These are phyloP conservation scores for Ichneumoninae sp. DNA, from an alignment of 2,888 invertebrate species.

Conservation along the genomic window DNA sequence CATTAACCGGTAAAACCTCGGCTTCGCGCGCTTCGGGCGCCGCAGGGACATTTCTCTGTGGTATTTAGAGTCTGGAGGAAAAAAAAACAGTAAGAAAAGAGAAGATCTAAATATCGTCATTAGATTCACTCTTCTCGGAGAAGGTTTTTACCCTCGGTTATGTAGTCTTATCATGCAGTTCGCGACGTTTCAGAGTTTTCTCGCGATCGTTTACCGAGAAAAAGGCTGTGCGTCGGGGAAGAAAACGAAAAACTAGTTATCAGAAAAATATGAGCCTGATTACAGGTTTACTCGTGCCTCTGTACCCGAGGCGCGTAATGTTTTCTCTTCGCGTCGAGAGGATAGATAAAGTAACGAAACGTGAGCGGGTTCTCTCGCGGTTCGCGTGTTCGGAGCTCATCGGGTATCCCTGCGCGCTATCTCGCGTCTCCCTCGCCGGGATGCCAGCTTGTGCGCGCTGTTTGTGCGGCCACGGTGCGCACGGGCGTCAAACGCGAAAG, in stretches of 20 bases:
- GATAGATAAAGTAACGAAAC: slow-evolving; percentile 31
- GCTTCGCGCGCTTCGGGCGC: neutral
- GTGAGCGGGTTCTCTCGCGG: slow-evolving; percentile 35
- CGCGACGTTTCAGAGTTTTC: neutral
- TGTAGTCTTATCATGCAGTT: neutral
- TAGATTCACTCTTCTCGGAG: slow-evolving; percentile 10
- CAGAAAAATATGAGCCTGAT: slow-evolving; percentile 6
- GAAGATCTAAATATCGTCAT: neutral
- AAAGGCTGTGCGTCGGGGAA: neutral
- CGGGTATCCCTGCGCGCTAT: slow-evolving; percentile 35
- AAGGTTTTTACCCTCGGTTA: neutral
- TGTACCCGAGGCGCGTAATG: neutral
- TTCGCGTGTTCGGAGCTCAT: slow-evolving; percentile 64
- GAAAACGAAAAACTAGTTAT: neutral
- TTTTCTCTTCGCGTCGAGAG: slow-evolving; percentile 9
- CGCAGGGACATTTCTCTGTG: neutral
- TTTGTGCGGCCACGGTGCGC: neutral
- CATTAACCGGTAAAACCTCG: neutral
- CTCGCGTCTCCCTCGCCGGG: neutral
- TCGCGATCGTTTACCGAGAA: neutral
- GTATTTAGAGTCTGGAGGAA: neutral
- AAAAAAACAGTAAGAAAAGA: neutral
- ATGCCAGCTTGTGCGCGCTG: neutral
- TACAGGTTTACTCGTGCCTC: slow-evolving; percentile 8
- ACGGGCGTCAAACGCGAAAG: slow-evolving; percentile 15